Evolutionary conservation across 37 sponge, comb jelly and placozoan species (phyloP), one percentile per base, ranked within the genome.

Genomic region (Cladorhizidae sp.): DNA sequence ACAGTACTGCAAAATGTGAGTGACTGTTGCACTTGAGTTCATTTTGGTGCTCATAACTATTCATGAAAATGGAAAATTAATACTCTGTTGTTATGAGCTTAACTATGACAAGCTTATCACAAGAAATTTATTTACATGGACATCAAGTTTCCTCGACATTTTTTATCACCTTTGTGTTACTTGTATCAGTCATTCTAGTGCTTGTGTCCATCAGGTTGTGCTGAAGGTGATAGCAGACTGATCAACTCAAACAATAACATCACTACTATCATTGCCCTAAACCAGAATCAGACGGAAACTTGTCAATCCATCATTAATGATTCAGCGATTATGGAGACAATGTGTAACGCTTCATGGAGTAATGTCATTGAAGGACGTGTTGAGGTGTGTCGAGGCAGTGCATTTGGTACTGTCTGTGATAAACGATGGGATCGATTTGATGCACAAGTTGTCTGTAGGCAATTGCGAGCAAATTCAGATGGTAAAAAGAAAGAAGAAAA

Each of bases 331-430:
- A 8, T 67, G 68, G 38, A 35, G 26, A 36, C 39, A 33, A 40
- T 14, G 40, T 71, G 72, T 40, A 41, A 21, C 14, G 38, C 9
- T 59, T 33, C 38, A 20, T 63, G 33, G 37, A 77, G n/a, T n/a
- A n/a, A 39, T 62, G 31, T 22, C 18, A 28, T 67, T 67, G 80
- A 79, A n/a, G 80, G 80, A 43, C 64, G 68, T 62, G 80, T 79
- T 25, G 68, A 68, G 17, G 29, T 79, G 28, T 79, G 80, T 18
- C 51, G 50, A 21, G 25, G 43, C 2, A 79, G 65, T 64, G 32
- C 7, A 20, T 79, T 67, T 68, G 80, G 80, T 39, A 79, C 80
- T n/a, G 80, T 79, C 52, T 79, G 80, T 79, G 82, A 72, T 40
- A 62, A 79, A 31, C 67, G 57, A 37, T 79, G 67, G 67, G 69